Percentiles rank a stretch among this genome's conserved stretches.
Evolutionary conservation across 2,888 invertebrate genomes (phyloP).

Genomic region (Phalera bucephala): DNA sequence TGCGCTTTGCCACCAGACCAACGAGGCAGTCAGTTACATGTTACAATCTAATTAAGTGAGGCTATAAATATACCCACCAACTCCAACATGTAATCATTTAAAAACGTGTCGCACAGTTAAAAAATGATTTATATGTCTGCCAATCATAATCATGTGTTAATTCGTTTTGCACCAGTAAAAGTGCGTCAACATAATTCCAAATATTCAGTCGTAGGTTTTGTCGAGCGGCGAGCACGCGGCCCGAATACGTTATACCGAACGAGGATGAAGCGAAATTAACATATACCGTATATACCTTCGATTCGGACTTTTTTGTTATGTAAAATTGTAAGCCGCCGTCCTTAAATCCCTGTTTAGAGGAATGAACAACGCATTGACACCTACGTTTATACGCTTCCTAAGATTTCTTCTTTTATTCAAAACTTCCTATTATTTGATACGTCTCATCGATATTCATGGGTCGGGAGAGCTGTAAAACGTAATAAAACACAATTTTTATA

Average conservation of each 20-base stretch:
- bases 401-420: conserved; percentile 48
- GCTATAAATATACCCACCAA: too few species aligned
- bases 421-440: conserved; percentile 61
- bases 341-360: conserved; percentile 61
- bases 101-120: conserved; percentile 20
- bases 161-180: conserved; percentile 64
- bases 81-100: too few species aligned
- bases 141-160: conserved; percentile 51
- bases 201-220: conserved; percentile 69
- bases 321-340: conserved; percentile 60
- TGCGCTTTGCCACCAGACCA: too few species aligned
- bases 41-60: too few species aligned
- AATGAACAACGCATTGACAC: conserved; percentile 67
- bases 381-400: conserved; percentile 55
- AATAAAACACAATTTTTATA: conserved; percentile 82
- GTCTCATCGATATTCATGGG: conserved; percentile 72
- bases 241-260: conserved; percentile 60
- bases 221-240: conserved; percentile 47
- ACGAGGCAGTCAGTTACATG: too few species aligned
- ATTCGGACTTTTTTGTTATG: conserved; percentile 61
- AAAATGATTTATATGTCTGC: conserved; percentile 45
- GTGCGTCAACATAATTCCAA: conserved; percentile 64
- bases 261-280: conserved; percentile 67
- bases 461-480: conserved; percentile 68
- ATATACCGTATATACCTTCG: conserved; percentile 54